Evolutionary conservation across 2,113 vertebrate species (phyloP), one percentile per base, ranked within the genome.

Genomic region (Gallinago media): DNA sequence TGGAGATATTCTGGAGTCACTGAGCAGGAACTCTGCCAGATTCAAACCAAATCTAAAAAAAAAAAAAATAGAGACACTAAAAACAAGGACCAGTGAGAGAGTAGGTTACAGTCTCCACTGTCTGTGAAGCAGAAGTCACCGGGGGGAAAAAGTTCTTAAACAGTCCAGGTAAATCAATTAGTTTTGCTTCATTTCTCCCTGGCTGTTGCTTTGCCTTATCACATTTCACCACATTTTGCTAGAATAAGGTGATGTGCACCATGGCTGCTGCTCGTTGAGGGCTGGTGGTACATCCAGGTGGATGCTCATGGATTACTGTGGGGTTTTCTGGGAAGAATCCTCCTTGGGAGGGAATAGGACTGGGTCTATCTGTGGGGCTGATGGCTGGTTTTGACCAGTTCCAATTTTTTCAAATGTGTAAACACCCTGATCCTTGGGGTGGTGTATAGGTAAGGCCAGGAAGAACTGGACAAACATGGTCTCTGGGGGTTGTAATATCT

Each of bases 1-100:
- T 91, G 59, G 44, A 79, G 44, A 15, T 73, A 47, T 25, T 77
- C 89, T 85, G 80, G 66, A 94, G 46, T 94, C 87, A 36, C 77
- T 88, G 76, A 92, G 70, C 80, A 96, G 3, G n/a, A 94, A n/a
- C 71, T 42, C n/a, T 75, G 21, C 12, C 31, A 55, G 67, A 55
- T 54, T 93, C 34, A 81, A 91, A 59, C 67, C 55, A 67, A 59
- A 89, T n/a, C 26, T 46, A 47, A 84, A 73, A 92, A 81, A n/a
- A 47, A 84, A 73, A 92, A 87, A 26, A 58, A 71, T 67, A n/a
- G 38, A 68, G 54, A 79, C 54, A 84, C 13, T 91, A 61, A 92
- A 73, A 95, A 22, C 8, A 29, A 93, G 85, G 40, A 74, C 22
- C 12, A 42, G 27, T 38, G 81, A 68, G 27, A 70, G 16, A 70